These are phyloP conservation scores for Eupeodes latifasciatus DNA, from an alignment of 2,888 invertebrate genomes.

Conservation along the genomic window DNA sequence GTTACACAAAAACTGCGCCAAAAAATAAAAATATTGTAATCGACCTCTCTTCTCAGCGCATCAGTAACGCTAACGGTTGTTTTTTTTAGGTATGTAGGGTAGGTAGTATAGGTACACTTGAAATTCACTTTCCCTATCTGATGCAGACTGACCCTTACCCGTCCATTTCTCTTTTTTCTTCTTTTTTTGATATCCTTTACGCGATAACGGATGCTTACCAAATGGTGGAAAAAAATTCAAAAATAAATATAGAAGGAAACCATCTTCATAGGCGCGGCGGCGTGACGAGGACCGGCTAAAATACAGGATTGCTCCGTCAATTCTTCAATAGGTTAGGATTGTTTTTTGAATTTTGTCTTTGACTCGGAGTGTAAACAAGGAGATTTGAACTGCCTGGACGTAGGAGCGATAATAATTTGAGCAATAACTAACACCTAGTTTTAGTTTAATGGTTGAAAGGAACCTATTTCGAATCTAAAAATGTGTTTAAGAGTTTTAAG, in stretches of 20 bases:
- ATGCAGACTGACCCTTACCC: too few relatives aligned
- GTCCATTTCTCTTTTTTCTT: too few relatives aligned
- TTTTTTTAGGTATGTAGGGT: background rate
- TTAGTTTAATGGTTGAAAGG: background rate
- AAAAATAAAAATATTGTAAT: slow-evolving; percentile 72
- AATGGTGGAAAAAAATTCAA: slow-evolving; percentile 15
- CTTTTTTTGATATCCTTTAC: slow-evolving; percentile 5
- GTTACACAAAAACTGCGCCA: slow-evolving; percentile 62
- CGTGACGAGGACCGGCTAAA: too few relatives aligned
- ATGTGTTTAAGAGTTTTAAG: too few relatives aligned
- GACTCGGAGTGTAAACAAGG: background rate
- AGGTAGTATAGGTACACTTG: slow-evolving; percentile 54
- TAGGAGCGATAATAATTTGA: background rate
- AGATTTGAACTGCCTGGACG: background rate
- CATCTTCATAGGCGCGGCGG: background rate
- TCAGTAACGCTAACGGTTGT: too few relatives aligned
- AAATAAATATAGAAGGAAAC: slow-evolving; percentile 8
- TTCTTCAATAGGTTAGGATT: background rate
- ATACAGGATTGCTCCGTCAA: too few relatives aligned
- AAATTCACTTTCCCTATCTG: slow-evolving; percentile 74
- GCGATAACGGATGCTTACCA: slow-evolving; percentile 7
- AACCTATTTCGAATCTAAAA: background rate
- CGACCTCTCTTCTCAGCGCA: slow-evolving; percentile 50
- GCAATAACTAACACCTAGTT: background rate
- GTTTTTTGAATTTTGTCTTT: background rate